These are phyloP conservation scores for Microcebus murinus DNA, from an alignment of 2,113 vertebrate genomes.

Conservation along the genomic window DNA sequence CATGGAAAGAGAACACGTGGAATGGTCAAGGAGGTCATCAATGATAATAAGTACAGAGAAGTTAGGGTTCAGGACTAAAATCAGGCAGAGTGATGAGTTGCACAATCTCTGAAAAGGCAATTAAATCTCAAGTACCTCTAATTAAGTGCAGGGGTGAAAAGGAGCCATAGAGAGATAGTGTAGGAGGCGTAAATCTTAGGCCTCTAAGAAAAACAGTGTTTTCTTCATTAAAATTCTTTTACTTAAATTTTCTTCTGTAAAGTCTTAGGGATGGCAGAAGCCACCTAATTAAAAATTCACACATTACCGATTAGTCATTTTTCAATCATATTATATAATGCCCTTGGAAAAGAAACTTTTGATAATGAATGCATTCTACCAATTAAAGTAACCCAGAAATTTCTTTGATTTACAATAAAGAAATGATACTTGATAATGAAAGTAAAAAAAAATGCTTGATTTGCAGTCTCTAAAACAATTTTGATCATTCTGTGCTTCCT, in stretches of 20 bases:
- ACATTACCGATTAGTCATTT: slow-evolving; percentile 68
- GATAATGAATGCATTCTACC: slow-evolving; percentile 60
- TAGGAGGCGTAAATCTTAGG: slow-evolving; percentile 53
- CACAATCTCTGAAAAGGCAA: slow-evolving; percentile 59
- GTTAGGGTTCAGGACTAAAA: slow-evolving; percentile 37
- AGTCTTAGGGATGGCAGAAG: slow-evolving; percentile 55
- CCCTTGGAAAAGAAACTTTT: slow-evolving; percentile 68
- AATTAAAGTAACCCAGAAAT: slow-evolving; percentile 74
- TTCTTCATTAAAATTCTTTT: slow-evolving; percentile 77
- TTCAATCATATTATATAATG: slow-evolving; percentile 71
- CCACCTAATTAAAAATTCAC: slow-evolving; percentile 62
- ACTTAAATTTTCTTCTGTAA: slow-evolving; percentile 21
- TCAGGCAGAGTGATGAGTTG: slow-evolving; percentile 32
- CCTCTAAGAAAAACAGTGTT: slow-evolving; percentile 60
- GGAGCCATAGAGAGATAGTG: slow-evolving; percentile 47
- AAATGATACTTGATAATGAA: slow-evolving; percentile 59
- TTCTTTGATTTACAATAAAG: slow-evolving; percentile 64
- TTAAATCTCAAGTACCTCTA: slow-evolving; percentile 72
- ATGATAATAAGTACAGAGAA: slow-evolving; percentile 48
- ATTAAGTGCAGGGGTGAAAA: slow-evolving; percentile 65
- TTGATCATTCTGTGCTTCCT: slow-evolving; percentile 38
- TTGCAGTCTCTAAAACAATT: slow-evolving; percentile 63
- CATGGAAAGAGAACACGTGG: background rate
- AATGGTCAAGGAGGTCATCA: slow-evolving; percentile 51
- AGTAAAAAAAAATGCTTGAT: slow-evolving; percentile 57